Evolutionary conservation across 2,888 invertebrate species (phyloP).

Genomic region (Agriopis marginaria): DNA sequence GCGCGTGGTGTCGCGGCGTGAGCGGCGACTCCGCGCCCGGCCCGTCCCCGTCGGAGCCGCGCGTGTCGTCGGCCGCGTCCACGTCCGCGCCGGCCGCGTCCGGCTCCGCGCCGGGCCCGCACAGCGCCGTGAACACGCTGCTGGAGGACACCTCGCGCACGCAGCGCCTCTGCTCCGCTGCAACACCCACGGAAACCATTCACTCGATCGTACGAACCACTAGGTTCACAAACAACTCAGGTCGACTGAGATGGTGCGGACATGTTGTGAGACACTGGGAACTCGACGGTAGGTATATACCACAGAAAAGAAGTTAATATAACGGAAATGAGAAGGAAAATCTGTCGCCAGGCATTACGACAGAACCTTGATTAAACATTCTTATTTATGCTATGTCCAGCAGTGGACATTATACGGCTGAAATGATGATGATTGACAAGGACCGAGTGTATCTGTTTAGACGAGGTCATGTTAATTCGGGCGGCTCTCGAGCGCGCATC

Average conservation of each 20-base stretch:
- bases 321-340: no score
- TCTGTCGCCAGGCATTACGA: no score
- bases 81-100: neutral
- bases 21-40: constrained; percentile 31
- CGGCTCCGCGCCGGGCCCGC: constrained; percentile 44
- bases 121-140: constrained; percentile 71
- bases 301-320: no score
- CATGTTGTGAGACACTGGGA: no score
- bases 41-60: constrained; percentile 31
- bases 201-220: no score
- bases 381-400: no score
- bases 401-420: no score
- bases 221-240: no score
- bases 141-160: constrained; percentile 80
- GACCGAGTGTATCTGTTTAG: neutral
- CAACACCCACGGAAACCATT: constrained; percentile 33
- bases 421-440: no score
- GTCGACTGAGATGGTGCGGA: no score
- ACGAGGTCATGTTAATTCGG: neutral
- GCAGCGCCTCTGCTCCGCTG: constrained; percentile 82
- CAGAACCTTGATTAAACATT: no score
- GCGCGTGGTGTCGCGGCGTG: constrained; percentile 37
- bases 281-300: no score
- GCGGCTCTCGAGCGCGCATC: neutral
- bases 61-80: constrained; percentile 25